Evolutionary conservation across 2,797 vertebrate genomes (phyloP), one percentile per base, ranked within the genome.

Genomic region (Eidolon dupreanum): DNA sequence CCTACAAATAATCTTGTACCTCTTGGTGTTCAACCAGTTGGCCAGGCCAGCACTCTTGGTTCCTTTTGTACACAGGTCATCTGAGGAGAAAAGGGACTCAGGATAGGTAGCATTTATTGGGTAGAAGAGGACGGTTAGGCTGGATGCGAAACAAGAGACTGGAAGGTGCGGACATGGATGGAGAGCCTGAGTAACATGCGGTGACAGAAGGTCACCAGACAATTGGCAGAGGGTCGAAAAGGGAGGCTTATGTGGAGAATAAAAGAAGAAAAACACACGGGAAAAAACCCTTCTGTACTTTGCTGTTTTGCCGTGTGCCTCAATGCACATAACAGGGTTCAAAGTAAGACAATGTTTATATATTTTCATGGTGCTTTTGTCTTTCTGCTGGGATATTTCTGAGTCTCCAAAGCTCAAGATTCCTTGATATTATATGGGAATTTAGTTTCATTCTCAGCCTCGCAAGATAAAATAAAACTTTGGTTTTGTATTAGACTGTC

Each of bases 1-100:
- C 73, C 81, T 78, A 95, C 93, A 94, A 93, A 92, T 93, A 95
- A 98, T 96, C 97, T 95, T 81, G 81, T 92, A 51, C 68, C 93
- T 92, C 95, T 96, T 0, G 1, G 92, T 92, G 97, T 93, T 93
- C 15, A 7, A 90, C 84, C 97, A 95, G 95, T 97, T 97, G 94
- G 93, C 78, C 85, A 77, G 93, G 68, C 63, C 59, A 33, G 81
- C 1, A 43, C 66, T 83, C 11, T 85, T 61, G 13, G 13, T 63
- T 92, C 73, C 33, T 83, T 91, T 31, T 75, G 36, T 88, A 57
- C 46, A 92, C 65, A 68, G 97, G 96, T 98, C 96, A 97, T 97
- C 75, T 97, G 81, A 97, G 97, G 97, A 96, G 96, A 98, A 83
- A 85, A 28, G 57, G 24, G 77, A 94, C 11, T 65, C 49, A 49